Percentiles rank a stretch among this genome's conserved stretches.
These are phyloP conservation scores for Crotophaga sulcirostris DNA, from an alignment of 2,113 vertebrate species.

Conservation along the genomic window DNA sequence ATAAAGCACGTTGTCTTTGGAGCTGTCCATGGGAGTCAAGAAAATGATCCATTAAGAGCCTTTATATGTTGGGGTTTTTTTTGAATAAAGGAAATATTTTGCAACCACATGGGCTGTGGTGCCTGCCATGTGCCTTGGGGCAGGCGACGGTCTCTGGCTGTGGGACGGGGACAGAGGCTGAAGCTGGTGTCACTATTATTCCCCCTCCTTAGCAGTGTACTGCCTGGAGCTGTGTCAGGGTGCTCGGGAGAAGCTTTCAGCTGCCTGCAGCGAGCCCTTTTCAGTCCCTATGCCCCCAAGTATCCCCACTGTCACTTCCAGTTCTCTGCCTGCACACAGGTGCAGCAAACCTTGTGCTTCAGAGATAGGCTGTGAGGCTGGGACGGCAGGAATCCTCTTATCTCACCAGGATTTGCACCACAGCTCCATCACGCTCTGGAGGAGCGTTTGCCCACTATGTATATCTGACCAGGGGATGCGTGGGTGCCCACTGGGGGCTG, in stretches of 20 bases:
- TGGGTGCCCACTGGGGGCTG: fast-evolving
- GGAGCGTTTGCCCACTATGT: not conserved
- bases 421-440: not conserved
- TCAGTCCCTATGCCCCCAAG: not conserved
- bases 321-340: not conserved
- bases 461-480: not conserved
- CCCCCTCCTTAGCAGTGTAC: not conserved
- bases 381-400: not conserved
- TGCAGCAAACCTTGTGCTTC: not conserved
- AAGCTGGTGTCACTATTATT: not conserved
- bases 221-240: not conserved
- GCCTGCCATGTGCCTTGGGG: not conserved
- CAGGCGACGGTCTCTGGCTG: not conserved
- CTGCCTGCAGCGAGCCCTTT: not conserved
- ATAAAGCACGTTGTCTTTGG: not conserved
- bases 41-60: not conserved
- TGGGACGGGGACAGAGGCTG: not conserved
- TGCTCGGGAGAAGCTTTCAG: not conserved
- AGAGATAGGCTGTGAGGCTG: not conserved
- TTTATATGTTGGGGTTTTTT: not conserved
- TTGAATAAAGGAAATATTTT: not conserved
- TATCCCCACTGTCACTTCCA: not conserved
- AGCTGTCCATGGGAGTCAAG: not conserved
- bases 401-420: fast-evolving
- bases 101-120: not conserved